These are phyloP conservation scores for Drosophila histrio DNA, from an alignment of 2,888 invertebrate species.

Conservation along the genomic window DNA sequence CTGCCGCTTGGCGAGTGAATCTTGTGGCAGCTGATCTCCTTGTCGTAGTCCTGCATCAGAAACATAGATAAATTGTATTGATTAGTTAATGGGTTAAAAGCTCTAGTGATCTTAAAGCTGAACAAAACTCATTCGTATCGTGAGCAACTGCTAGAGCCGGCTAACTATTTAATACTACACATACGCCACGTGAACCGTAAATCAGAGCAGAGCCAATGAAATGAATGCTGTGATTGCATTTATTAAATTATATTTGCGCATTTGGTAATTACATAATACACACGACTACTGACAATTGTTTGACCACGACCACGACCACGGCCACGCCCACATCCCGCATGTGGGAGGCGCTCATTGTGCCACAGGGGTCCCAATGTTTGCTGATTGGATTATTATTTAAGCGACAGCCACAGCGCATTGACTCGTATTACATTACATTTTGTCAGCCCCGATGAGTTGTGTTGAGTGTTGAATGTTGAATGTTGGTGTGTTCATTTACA, in stretches of 20 bases:
- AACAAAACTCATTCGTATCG: not conserved
- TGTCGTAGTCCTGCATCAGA: slow-evolving; percentile 82
- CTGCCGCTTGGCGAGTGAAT: slow-evolving; percentile 78
- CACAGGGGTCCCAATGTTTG: slow-evolving; percentile 60
- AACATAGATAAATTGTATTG: not conserved
- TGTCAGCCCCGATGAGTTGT: slow-evolving; percentile 46
- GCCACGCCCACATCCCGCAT: not conserved
- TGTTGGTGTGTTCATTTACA: slow-evolving; percentile 41
- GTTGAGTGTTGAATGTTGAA: slow-evolving; percentile 9
- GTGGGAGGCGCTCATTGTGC: slow-evolving; percentile 15
- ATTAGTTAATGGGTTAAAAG: slow-evolving; percentile 13
- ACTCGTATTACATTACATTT: slow-evolving; percentile 73
- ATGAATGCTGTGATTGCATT: slow-evolving; percentile 42
- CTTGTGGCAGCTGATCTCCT: slow-evolving; percentile 82
- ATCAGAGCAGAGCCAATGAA: slow-evolving; percentile 30
- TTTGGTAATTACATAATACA: slow-evolving; percentile 68
- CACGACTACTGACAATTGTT: slow-evolving; percentile 59
- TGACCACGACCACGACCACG: slow-evolving; percentile 19
- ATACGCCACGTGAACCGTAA: slow-evolving; percentile 35
- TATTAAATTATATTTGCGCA: slow-evolving; percentile 67
- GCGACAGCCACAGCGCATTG: slow-evolving; percentile 54
- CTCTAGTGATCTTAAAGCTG: not conserved
- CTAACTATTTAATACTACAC: not conserved
- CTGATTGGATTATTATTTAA: slow-evolving; percentile 80
- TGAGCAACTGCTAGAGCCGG: slow-evolving; percentile 36